phyloP scores from a whole-genome alignment of 2,797 vertebrate genomes.

The Sebastes iracundus region DNA sequence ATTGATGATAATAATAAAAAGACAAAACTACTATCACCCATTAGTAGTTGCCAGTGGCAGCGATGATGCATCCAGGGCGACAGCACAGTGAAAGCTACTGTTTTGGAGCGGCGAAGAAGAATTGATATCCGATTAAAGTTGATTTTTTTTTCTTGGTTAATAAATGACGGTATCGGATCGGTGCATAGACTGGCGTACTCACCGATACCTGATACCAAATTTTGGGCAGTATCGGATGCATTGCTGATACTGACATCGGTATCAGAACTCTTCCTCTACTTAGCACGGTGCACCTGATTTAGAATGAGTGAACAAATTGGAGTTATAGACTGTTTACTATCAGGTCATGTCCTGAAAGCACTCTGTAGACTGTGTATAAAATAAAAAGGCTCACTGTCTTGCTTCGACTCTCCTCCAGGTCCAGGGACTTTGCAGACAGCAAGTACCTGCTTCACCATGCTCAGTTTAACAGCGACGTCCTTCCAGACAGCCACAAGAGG shows the following conservation, averaged over 20 bases:
- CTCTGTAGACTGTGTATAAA: neutral
- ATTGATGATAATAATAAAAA: neutral
- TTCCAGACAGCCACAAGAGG: slow-evolving; percentile 92
- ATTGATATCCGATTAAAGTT: no score
- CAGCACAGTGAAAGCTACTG: no score
- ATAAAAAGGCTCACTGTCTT: neutral
- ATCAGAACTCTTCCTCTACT: neutral
- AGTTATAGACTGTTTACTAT: neutral
- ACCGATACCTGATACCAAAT: no score
- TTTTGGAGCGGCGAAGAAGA: no score
- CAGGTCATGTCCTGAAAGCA: neutral
- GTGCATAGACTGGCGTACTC: no score
- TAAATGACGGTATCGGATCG: no score
- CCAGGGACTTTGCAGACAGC: slow-evolving; percentile 90
- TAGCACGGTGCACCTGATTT: neutral
- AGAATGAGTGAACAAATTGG: neutral
- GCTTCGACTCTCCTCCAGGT: slow-evolving; percentile 76
- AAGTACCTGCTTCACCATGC: slow-evolving; percentile 92
- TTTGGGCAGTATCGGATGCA: no score
- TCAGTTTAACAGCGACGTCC: slow-evolving; percentile 90
- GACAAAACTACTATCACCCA: neutral
- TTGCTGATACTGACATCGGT: no score
- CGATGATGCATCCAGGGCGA: no score
- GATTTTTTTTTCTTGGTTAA: no score
- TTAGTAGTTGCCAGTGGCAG: no score